phyloP scores from a whole-genome alignment of 2,113 vertebrate genomes.

The Cyphomyrus discorhynchus region DNA sequence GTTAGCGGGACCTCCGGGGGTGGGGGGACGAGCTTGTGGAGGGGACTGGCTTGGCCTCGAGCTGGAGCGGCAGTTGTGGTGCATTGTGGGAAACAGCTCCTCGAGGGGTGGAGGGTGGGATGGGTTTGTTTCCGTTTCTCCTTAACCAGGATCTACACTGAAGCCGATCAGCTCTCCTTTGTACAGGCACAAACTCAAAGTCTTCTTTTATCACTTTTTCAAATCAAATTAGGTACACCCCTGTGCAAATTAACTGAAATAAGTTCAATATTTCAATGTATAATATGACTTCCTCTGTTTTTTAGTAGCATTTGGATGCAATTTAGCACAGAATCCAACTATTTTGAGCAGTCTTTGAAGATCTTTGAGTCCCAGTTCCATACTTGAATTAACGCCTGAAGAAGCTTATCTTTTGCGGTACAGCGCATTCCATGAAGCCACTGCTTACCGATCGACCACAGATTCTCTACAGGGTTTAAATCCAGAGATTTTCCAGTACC shows the following conservation, averaged over 20 bases:
- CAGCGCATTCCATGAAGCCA: neutral
- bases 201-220: neutral
- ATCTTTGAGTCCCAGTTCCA: neutral
- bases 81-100: neutral
- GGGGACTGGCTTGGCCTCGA: neutral
- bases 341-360: neutral
- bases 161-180: neutral
- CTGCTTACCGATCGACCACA: neutral
- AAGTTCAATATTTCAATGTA: neutral
- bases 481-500: neutral
- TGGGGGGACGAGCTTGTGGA: neutral
- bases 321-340: neutral
- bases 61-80: neutral
- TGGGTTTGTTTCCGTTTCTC: neutral
- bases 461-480: neutral
- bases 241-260: neutral
- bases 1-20: neutral
- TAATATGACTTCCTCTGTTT: neutral
- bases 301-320: neutral
- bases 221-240: neutral
- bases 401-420: neutral
- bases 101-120: neutral
- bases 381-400: neutral
- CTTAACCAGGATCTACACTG: neutral
- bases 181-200: neutral